These are phyloP conservation scores for Diplosoma virens DNA, from an alignment of 23 tunicate genomes.

Conservation along the genomic window DNA sequence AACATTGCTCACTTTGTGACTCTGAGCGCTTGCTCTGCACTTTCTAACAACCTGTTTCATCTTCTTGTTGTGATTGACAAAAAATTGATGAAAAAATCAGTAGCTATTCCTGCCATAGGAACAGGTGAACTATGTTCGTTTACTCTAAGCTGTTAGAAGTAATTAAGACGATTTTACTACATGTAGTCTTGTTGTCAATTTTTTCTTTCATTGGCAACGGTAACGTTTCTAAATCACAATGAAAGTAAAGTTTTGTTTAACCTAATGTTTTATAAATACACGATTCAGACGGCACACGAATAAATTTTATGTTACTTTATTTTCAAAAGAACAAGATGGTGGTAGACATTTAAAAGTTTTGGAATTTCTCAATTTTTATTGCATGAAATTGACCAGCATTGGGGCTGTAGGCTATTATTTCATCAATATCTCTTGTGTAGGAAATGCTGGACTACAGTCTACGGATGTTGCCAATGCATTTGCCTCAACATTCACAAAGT, in stretches of 20 bases:
- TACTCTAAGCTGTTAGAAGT: background rate
- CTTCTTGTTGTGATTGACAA: background rate
- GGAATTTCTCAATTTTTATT: no score
- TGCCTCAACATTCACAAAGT: background rate
- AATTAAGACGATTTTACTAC: background rate
- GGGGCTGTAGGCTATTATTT: background rate
- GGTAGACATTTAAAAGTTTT: no score
- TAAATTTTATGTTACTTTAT: no score
- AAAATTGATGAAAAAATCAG: slow-evolving; percentile 6
- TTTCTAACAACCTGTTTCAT: background rate
- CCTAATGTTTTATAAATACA: no score
- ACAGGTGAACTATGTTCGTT: slow-evolving; percentile 12
- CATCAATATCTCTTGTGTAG: background rate
- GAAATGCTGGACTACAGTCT: background rate
- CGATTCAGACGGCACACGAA: no score
- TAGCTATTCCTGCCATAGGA: slow-evolving; percentile 43
- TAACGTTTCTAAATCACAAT: no score
- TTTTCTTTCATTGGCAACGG: no score
- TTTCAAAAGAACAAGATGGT: no score
- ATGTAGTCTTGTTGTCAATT: no score
- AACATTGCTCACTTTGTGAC: slow-evolving; percentile 24
- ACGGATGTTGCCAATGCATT: background rate
- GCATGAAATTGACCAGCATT: no score
- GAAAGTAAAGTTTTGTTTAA: no score
- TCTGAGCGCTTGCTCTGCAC: background rate